Conservation (phyloP, 2,888 invertebrate genomes). For the Drosophila flavopinicola region DNA sequence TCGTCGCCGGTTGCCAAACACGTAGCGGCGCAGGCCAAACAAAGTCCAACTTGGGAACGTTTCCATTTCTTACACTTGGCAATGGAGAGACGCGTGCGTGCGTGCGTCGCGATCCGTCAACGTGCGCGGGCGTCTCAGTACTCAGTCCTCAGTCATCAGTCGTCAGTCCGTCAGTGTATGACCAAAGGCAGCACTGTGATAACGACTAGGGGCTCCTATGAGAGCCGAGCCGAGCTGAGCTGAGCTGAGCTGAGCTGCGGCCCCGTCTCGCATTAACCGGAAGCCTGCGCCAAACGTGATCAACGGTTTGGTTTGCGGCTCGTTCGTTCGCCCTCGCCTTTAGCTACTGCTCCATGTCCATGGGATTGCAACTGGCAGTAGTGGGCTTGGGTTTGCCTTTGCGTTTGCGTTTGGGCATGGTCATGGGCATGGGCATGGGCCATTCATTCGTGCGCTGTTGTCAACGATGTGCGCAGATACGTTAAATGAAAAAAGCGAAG, state of each 20-base stretch:
- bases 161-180: slow-evolving; percentile 44
- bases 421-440: slow-evolving; percentile 51
- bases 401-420: slow-evolving; percentile 16
- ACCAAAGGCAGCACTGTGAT: slow-evolving; percentile 63
- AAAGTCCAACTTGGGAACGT: slow-evolving; percentile 79
- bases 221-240: too few relatives aligned
- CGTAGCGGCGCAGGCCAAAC: slow-evolving; percentile 77
- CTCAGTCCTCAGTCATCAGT: slow-evolving; percentile 31
- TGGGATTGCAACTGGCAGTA: slow-evolving; percentile 44
- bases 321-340: slow-evolving; percentile 47
- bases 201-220: too few relatives aligned
- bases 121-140: slow-evolving; percentile 70
- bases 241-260: too few relatives aligned
- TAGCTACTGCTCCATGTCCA: slow-evolving; percentile 61
- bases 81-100: slow-evolving; percentile 54
- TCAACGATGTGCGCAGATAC: slow-evolving; percentile 79
- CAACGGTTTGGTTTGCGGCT: slow-evolving; percentile 82
- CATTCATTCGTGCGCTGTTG: slow-evolving; percentile 78
- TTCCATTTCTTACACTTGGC: slow-evolving; percentile 79
- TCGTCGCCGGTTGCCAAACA: slow-evolving; percentile 77
- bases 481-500: slow-evolving; percentile 53
- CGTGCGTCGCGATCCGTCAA: slow-evolving; percentile 78
- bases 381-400: slow-evolving; percentile 17
- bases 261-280: slow-evolving; percentile 78
- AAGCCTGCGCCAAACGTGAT: slow-evolving; percentile 84